Conservation (phyloP, 2,888 invertebrate genomes). For the Athetis lepigone region DNA sequence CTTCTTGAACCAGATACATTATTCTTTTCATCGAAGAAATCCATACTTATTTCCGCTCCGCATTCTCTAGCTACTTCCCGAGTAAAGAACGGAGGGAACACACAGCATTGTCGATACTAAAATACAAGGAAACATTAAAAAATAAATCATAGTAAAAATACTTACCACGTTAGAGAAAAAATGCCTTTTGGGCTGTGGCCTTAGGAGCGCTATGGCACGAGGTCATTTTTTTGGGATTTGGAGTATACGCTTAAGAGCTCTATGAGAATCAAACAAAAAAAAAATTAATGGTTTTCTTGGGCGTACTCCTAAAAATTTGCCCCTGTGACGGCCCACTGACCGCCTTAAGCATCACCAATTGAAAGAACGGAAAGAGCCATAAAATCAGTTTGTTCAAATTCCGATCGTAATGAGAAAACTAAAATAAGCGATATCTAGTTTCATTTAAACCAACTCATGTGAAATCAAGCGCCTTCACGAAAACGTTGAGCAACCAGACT, state of each 20-base stretch:
- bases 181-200: not conserved
- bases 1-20: conserved; percentile 69
- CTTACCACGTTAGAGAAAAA: no score
- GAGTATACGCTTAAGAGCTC: no score
- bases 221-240: no score
- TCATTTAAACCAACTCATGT: not conserved
- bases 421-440: conserved; percentile 6
- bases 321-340: no score
- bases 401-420: not conserved
- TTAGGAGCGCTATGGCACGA: no score
- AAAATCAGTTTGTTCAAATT: no score
- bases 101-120: conserved; percentile 76
- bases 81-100: conserved; percentile 81
- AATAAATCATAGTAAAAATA: no score
- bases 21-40: conserved; percentile 49
- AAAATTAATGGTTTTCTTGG: no score
- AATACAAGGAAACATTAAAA: conserved; percentile 4
- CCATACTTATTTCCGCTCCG: conserved; percentile 66
- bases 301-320: no score
- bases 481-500: not conserved
- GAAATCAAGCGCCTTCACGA: not conserved
- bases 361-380: no score
- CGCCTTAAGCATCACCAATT: no score
- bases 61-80: conserved; percentile 71
- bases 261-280: no score